phyloP scores from a whole-genome alignment of 2,888 invertebrate species.

The Pheosia gnoma region DNA sequence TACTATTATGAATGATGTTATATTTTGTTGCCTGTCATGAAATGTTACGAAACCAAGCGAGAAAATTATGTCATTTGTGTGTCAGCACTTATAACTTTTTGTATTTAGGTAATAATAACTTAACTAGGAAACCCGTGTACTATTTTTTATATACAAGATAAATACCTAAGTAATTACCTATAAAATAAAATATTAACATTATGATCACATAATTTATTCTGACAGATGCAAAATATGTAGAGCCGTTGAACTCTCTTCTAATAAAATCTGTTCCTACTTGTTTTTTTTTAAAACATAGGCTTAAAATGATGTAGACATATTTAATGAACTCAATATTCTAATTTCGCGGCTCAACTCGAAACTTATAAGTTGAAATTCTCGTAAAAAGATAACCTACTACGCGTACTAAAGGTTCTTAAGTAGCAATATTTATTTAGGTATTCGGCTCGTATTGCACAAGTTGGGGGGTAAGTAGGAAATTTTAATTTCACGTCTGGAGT shows the following conservation, averaged over 20 bases:
- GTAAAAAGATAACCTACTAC: conserved; percentile 50
- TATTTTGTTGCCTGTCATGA: not conserved
- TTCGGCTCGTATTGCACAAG: conserved; percentile 69
- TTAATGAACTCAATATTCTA: conserved; percentile 1
- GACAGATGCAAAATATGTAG: not conserved
- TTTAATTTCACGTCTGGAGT: conserved; percentile 82
- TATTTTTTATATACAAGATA: too few species aligned
- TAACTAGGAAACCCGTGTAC: too few species aligned
- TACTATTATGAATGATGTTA: too few species aligned
- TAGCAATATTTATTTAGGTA: conserved; percentile 80
- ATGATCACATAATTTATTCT: not conserved
- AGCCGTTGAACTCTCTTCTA: not conserved
- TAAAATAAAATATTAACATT: not conserved
- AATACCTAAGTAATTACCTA: not conserved
- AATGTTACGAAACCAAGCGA: not conserved
- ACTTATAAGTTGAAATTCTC: conserved; percentile 43
- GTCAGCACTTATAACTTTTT: too few species aligned
- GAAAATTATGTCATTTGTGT: too few species aligned
- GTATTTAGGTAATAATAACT: too few species aligned
- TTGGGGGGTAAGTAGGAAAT: conserved; percentile 79
- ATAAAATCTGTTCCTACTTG: not conserved
- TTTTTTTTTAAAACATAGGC: not conserved
- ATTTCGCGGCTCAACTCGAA: conserved; percentile 22
- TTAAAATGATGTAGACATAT: not conserved
- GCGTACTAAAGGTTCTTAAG: conserved; percentile 61